Base-by-base conservation (phyloP, 2,888 invertebrate species). In the Piscicola geometra region DNA sequence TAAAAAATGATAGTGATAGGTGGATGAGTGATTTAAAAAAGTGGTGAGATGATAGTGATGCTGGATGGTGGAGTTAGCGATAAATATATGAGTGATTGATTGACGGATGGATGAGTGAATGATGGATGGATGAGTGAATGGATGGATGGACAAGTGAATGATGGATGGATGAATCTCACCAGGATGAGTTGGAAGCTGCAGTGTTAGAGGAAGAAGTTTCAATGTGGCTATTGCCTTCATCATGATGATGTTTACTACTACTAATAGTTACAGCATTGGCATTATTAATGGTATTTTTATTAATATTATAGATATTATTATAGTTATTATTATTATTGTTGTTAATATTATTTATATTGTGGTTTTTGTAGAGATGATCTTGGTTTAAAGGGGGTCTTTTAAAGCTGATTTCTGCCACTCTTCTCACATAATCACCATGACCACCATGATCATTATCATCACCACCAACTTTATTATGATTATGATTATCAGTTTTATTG, bases 321-420 rank as follows among this genome's bases (percentile, higher is more conserved):
- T 56, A 18, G n/a, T 56, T 56, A 25, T 56, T 56, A 56, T 56
- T 56, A 56, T 56, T 56, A 56, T 56, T 56, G 5, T 56, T 56
- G n/a, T 56, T 56, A 25, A 15, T 56, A 56, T 56, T 56, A 56
- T 56, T 56, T 9, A 5, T 9, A 56, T 15, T 56, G 3, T 56
- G 9, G 60, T 15, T 21, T 56, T 56, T n/a, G 5, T 18, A 56
- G 15, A 56, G n/a, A 56, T 56, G 41, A 41, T 15, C 15, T 41
- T 41, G 41, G 41, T 41, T 41, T 41, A 41, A 15, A 41, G 41
- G 41, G 15, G 41, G 41, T 41, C 41, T 5, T 41, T 41, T 41
- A 15, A 41, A 41, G 15, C 5, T 41, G 9, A 9, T 56, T 25
- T 56, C 5, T 56, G 25, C 60, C 60, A 25, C 5, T 56, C n/a